These are phyloP conservation scores for Mystacides longicornis DNA, from an alignment of 2,888 invertebrate genomes.

Conservation along the genomic window DNA sequence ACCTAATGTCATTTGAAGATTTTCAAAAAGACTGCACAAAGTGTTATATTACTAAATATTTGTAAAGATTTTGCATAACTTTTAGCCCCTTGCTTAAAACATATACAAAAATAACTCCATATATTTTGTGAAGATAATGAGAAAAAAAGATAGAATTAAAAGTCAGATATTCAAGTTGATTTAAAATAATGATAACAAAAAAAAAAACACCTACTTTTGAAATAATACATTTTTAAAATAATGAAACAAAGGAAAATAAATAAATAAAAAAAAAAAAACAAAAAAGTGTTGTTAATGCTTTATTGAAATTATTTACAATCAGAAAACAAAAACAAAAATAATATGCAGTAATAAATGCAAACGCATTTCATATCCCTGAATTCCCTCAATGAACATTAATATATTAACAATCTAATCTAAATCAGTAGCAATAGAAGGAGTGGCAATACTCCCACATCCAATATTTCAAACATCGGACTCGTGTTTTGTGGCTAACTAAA, in stretches of 20 bases:
- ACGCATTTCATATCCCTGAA: constrained; percentile 25
- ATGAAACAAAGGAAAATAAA: constrained; percentile 15
- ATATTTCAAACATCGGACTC: no score
- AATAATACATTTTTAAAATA: constrained; percentile 14
- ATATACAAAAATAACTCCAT: background rate
- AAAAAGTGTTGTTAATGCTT: constrained; percentile 20
- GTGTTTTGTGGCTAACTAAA: no score
- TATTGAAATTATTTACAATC: constrained; percentile 26
- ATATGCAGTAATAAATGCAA: constrained; percentile 21
- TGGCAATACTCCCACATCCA: no score
- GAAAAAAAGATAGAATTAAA: no score
- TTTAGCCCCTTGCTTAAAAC: no score
- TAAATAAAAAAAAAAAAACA: constrained; percentile 19
- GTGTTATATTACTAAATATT: no score
- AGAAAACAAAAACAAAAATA: constrained; percentile 21
- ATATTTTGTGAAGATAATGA: no score
- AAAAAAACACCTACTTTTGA: background rate
- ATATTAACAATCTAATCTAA: background rate
- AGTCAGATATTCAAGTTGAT: no score
- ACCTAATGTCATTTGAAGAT: no score
- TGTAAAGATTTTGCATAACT: no score
- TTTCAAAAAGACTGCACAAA: no score
- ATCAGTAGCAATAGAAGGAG: no score
- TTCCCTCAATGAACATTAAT: constrained; percentile 15
- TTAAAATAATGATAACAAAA: background rate